Base-by-base conservation (phyloP, 2,113 vertebrate genomes). In the Clarias macrocephalus region DNA sequence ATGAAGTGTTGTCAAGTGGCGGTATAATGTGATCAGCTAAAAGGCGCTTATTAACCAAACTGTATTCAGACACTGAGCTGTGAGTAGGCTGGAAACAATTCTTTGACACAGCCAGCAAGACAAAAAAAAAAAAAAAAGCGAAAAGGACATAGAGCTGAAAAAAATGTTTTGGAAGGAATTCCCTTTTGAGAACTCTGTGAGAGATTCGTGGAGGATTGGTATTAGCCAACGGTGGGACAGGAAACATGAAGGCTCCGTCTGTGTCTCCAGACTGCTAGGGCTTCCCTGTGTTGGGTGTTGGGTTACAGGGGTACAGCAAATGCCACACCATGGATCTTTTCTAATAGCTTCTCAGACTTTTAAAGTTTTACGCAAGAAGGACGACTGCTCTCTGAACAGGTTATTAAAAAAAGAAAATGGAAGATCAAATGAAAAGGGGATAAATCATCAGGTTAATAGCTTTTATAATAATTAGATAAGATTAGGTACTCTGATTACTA, bases 1-100 rank as follows among this genome's bases (percentile, higher is more conserved):
- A 94, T 95, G 94, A 95, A 93, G 92, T 93, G 94, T 93, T 92
- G 91, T 95, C 92, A 90, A 94, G 93, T 93, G 93, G 90, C 92
- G 91, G 91, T 94, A 92, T 94, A 93, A 94, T 94, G 93, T 93
- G 94, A 94, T 95, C 93, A 93, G 90, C 92, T 92, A 92, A 93
- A 91, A 93, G 92, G 91, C 80, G 91, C 94, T 95, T 93, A 93
- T 95, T 95, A 94, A 90, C 90, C 91, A 89, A 91, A 94, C 93
- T 92, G 90, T 92, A 93, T 93, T 93, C 92, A 92, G 92, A 91
- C 87, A 88, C 91, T 92, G 92, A 93, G 92, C 91, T 90, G 89
- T 86, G 90, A 90, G 90, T 93, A 84, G 92, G 93, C 93, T 92
- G 90, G 93, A 87, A 93, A 92, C 89, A 90, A 90, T 79, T 73